Evolutionary conservation across 2,113 vertebrate genomes (phyloP), one percentile per base, ranked within the genome.

Genomic region (Nycticebus coucang): DNA sequence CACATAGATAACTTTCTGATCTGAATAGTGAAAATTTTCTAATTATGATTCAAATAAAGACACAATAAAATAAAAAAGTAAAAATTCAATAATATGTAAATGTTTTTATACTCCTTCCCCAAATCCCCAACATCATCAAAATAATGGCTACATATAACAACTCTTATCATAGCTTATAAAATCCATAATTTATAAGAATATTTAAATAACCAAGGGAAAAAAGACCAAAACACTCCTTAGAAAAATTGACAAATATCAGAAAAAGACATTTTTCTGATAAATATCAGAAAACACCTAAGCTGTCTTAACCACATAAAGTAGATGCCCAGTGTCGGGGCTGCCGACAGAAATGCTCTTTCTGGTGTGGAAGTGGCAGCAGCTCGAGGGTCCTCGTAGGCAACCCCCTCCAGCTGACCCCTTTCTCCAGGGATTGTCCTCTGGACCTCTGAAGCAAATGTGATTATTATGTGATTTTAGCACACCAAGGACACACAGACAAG

Each of bases 361-460:
- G 45, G 45, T 50, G 45, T 50, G 45, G 8, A 50, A 50, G 10
- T 50, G 45, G 45, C 8, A 2, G 45, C 45, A 50, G 45, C 45
- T 50, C 10, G 45, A 10, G 45, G 45, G 45, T 50, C 45, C 45
- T 50, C 8, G 45, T 50, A 50, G 45, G 45, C 45, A 50, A 8
- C 45, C 45, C 45, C 45, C 45, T 50, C 45, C 45, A 50, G 45
- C 68, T 28, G 66, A 50, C 5, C 0, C 18, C 21, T 15, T 2
- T 17, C 5, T 18, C 41, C 37, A 9, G 77, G 72, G 33, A 2
- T 1, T 59, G 18, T 17, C 57, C 57, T 59, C 18, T 0, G 0
- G 1, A 0, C 66, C 30, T 30, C 30, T 18, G 66, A 55, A 55
- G 66, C 30, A 68, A 30, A 68, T 6, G 0, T 2, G 6, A 41